A percentile compares a stretch with the other conserved stretches of the same genome.
phyloP scores from a whole-genome alignment of 1,140 invertebrate genomes.

The Pseudomyrmex gracilis region DNA sequence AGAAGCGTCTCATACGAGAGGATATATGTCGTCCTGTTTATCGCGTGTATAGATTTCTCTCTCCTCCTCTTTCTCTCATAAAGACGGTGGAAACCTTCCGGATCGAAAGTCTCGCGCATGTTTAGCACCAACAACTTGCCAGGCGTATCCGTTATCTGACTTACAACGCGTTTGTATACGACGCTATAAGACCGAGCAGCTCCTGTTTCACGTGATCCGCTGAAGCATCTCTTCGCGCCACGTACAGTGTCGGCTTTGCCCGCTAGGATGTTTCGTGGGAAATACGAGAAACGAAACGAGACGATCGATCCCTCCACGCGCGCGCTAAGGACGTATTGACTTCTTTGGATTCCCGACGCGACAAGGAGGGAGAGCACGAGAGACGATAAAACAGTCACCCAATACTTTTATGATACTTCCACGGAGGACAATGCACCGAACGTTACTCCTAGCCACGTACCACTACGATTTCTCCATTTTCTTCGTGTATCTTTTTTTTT shows the following conservation, averaged over 20 bases:
- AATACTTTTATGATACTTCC: constrained; percentile 72
- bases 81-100: neutral
- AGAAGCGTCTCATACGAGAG: neutral
- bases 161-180: constrained; percentile 6
- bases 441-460: constrained; percentile 23
- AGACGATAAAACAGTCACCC: constrained; percentile 72
- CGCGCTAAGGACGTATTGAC: constrained; percentile 56
- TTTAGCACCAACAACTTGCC: constrained; percentile 52
- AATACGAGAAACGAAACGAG: constrained; percentile 7
- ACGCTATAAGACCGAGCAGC: constrained; percentile 44
- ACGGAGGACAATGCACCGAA: constrained; percentile 8
- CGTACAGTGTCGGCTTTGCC: neutral
- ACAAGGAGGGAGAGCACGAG: constrained; percentile 42
- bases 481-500: constrained; percentile 18
- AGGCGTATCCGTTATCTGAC: constrained; percentile 28
- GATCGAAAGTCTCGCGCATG: constrained; percentile 11
- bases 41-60: neutral
- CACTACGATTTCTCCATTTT: constrained; percentile 38
- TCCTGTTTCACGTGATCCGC: constrained; percentile 36
- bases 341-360: constrained; percentile 59
- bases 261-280: neutral
- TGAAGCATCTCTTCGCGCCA: constrained; percentile 29
- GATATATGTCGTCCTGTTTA: neutral
- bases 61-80: neutral
- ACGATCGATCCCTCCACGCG: constrained; percentile 50